Evolutionary conservation across 37 sponge, comb jelly and placozoan genomes (phyloP), one percentile per base, ranked within the genome.

Genomic region (Lycopodina hypogea): DNA sequence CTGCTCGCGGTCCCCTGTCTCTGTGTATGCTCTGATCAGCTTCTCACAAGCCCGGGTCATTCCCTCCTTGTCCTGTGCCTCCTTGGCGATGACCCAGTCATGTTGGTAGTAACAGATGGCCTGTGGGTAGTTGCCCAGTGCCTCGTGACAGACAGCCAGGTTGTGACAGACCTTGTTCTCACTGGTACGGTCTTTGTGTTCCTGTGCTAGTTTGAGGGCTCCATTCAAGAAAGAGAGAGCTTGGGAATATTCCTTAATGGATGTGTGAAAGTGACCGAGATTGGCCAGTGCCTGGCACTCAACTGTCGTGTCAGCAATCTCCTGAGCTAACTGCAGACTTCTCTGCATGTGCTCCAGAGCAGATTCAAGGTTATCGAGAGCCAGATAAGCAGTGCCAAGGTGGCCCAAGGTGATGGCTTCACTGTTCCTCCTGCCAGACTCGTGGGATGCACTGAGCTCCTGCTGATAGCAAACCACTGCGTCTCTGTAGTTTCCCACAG

Each of bases 111-210:
- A 92, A 62, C 88, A 85, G 24, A 90, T 85, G 6, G 95, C 95
- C 53, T 95, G 85, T n/a, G 74, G 81, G 77, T 90, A 73, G 82
- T 89, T 84, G 14, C 90, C 93, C 38, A 95, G 81, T 37, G 86
- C 86, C 40, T 90, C 93, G 66, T 94, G 87, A 50, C 93, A 90
- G 39, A 90, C 48, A 1, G 88, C 94, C 28, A 90, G 85, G 79
- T 90, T 78, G 78, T 90, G 89, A 55, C 93, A 95, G 37, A 88
- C 76, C 34, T 82, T 92, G 73, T 82, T 85, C 84, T 95, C 92
- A 19, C 60, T 74, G 42, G 21, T 23, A 23, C 35, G 65, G 45
- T 95, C 86, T 69, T 92, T 87, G 52, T 89, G 77, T 69, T 92
- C 87, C 37, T 83, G 73, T 18, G 90, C 81, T 2, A 92, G 69